Evolutionary conservation across 2,888 invertebrate species (phyloP).

Genomic region (Melanchra persicariae): DNA sequence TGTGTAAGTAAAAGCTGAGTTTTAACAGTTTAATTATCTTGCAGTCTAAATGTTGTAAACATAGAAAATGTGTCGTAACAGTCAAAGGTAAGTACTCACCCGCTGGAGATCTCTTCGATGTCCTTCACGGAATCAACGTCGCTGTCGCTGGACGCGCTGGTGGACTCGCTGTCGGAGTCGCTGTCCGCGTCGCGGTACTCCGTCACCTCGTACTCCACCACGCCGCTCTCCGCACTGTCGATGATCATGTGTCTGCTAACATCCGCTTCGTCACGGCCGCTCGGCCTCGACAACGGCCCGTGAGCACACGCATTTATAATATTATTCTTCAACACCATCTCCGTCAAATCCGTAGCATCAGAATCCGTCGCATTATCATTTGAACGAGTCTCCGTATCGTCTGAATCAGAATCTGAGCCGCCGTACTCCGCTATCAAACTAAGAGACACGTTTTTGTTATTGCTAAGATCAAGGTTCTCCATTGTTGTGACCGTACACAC

Average conservation of each 20-base stretch:
- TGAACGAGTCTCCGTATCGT: slow-evolving; percentile 80
- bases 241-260: slow-evolving; percentile 87
- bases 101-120: slow-evolving; percentile 84
- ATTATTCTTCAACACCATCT: slow-evolving; percentile 89
- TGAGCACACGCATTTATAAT: slow-evolving; percentile 89
- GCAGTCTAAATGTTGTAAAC: slow-evolving; percentile 2
- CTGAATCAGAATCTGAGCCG: slow-evolving; percentile 86
- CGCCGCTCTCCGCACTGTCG: slow-evolving; percentile 84
- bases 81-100: slow-evolving; percentile 73
- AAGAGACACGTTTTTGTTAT: slow-evolving; percentile 88
- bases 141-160: slow-evolving; percentile 84
- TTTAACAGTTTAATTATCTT: neutral
- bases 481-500: slow-evolving; percentile 75
- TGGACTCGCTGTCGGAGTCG: slow-evolving; percentile 78
- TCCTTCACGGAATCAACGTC: slow-evolving; percentile 87
- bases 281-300: slow-evolving; percentile 81
- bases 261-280: slow-evolving; percentile 76
- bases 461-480: slow-evolving; percentile 86
- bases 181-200: slow-evolving; percentile 85
- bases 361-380: slow-evolving; percentile 82
- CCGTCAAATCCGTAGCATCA: slow-evolving; percentile 84
- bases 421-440: slow-evolving; percentile 88
- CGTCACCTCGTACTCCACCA: slow-evolving; percentile 86
- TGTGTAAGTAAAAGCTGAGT: slow-evolving; percentile 12
- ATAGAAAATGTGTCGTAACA: slow-evolving; percentile 5